Conservation (phyloP, 92 coral and sea anemone genomes). For the Anthopleura xanthogrammica region DNA sequence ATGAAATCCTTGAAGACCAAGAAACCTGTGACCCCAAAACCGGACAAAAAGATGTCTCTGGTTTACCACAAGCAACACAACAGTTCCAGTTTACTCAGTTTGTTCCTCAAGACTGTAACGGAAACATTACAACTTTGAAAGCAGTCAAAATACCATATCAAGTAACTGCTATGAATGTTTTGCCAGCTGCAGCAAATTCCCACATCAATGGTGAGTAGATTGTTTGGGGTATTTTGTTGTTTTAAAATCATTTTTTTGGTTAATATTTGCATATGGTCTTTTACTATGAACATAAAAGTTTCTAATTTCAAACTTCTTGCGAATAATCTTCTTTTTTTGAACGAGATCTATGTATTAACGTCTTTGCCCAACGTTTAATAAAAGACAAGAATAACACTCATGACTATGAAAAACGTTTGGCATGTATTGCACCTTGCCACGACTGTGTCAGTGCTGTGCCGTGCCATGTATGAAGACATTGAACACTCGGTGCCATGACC, state of each 20-base stretch:
- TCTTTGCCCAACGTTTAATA: no score
- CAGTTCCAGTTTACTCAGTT: slow-evolving; percentile 90
- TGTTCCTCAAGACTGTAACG: slow-evolving; percentile 85
- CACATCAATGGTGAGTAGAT: slow-evolving; percentile 10
- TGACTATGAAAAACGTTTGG: no score
- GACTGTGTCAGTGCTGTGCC: no score
- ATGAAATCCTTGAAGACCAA: slow-evolving; percentile 44
- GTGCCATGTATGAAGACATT: no score
- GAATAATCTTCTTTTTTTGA: no score
- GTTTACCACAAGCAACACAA: slow-evolving; percentile 39
- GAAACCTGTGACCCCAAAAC: not conserved
- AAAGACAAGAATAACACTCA: no score
- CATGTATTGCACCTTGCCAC: no score
- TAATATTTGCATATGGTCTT: no score
- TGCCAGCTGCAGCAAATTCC: slow-evolving; percentile 40
- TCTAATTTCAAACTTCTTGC: no score
- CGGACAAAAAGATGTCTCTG: slow-evolving; percentile 18
- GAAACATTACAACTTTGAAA: slow-evolving; percentile 70
- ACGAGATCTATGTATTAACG: no score
- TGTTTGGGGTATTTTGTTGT: not conserved
- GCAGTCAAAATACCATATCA: slow-evolving; percentile 73
- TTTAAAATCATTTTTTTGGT: not conserved
- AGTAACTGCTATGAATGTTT: not conserved
- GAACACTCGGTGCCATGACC: no score
- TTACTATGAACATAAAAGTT: no score